Percentiles rank a stretch among this genome's conserved stretches.
Conservation (phyloP, 2,888 invertebrate genomes). For the Habroteleia sp. region DNA sequence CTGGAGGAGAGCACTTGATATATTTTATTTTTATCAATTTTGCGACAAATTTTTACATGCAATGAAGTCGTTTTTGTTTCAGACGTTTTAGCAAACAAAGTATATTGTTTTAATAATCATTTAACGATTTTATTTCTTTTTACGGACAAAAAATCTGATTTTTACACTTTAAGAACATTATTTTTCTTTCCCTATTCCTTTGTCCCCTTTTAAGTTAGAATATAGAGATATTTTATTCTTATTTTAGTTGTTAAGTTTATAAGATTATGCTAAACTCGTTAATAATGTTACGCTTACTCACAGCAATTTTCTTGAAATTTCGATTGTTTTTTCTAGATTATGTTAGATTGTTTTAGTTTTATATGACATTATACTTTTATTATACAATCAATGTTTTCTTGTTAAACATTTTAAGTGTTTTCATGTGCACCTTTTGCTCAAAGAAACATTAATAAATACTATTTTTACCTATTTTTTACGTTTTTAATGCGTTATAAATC, state of each 20-base stretch:
- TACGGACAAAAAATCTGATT: slow-evolving; percentile 46
- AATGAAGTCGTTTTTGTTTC: slow-evolving; percentile 12
- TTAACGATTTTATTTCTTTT: neutral
- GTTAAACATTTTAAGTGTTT: slow-evolving; percentile 20
- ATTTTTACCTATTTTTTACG: slow-evolving; percentile 45
- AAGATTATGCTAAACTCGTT: neutral
- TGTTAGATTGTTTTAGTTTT: slow-evolving; percentile 29
- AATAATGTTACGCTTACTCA: slow-evolving; percentile 8
- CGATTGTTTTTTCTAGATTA: slow-evolving; percentile 5
- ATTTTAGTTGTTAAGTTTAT: slow-evolving; percentile 9
- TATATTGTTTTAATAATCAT: slow-evolving; percentile 5
- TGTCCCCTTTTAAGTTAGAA: slow-evolving; percentile 7
- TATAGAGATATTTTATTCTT: slow-evolving; percentile 12
- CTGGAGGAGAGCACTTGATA: slow-evolving; percentile 4
- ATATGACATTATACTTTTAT: slow-evolving; percentile 9
- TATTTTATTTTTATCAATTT: slow-evolving; percentile 15
- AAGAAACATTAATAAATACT: slow-evolving; percentile 14
- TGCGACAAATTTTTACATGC: slow-evolving; percentile 11
- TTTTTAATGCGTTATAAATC: slow-evolving; percentile 37
- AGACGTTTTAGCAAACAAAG: too few relatives aligned
- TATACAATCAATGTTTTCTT: slow-evolving; percentile 13
- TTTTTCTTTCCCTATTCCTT: too few relatives aligned
- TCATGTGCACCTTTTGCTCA: slow-evolving; percentile 48
- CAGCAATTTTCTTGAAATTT: slow-evolving; percentile 9
- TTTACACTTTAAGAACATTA: slow-evolving; percentile 29